phyloP scores from a whole-genome alignment of 2,113 vertebrate species.

The Apteryx owenii region DNA sequence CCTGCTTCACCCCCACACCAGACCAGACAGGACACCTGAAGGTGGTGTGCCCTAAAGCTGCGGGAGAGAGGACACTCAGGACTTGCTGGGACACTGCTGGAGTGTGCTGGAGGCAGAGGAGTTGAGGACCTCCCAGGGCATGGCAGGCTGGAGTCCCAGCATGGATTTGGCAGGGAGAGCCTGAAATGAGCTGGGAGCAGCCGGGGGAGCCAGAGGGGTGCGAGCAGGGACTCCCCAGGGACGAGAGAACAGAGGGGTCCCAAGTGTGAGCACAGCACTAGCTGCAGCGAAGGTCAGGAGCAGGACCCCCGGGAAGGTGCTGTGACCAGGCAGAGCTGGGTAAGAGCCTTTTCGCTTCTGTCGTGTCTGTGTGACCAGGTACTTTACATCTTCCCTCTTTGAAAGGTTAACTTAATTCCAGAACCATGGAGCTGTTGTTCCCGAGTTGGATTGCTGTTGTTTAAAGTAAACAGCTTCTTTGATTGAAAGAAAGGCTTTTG shows the following conservation, averaged over 20 bases:
- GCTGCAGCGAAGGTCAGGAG: neutral
- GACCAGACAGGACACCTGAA: neutral
- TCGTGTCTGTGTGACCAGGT: neutral
- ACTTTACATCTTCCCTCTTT: neutral
- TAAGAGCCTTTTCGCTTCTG: neutral
- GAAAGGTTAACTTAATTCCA: neutral
- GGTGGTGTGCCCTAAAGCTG: neutral
- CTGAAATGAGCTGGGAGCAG: neutral
- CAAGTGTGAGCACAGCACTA: neutral
- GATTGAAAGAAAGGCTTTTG: neutral
- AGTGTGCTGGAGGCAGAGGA: too few species aligned
- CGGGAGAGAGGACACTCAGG: neutral
- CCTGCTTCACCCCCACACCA: accelerated
- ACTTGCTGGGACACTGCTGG: too few species aligned
- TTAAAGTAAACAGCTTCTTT: neutral
- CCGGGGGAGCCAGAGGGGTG: neutral
- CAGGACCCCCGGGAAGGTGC: neutral
- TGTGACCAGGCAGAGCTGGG: neutral
- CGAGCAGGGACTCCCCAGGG: neutral
- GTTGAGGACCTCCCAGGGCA: too few species aligned
- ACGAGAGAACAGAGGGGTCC: neutral
- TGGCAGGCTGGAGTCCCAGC: neutral
- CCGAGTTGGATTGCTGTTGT: neutral
- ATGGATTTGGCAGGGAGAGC: neutral
- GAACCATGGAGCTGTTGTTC: neutral